These are phyloP conservation scores for Eretmochelys imbricata DNA, from an alignment of 2,113 vertebrate genomes.

Conservation along the genomic window DNA sequence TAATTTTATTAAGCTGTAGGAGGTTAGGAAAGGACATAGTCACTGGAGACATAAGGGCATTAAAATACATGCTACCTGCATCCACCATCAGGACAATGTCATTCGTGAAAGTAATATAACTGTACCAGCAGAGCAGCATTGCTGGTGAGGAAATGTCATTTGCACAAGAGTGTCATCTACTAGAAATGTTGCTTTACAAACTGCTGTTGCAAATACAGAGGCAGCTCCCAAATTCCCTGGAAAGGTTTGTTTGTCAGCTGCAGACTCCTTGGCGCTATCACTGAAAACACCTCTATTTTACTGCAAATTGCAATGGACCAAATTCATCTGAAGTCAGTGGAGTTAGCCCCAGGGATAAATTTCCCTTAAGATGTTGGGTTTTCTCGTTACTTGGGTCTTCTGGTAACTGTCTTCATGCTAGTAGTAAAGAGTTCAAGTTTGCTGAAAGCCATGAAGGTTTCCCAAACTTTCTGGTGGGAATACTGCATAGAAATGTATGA, in stretches of 20 bases:
- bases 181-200: background rate
- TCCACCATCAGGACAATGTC: background rate
- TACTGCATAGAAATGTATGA: background rate
- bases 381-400: background rate
- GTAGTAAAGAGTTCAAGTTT: background rate
- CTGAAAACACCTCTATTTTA: background rate
- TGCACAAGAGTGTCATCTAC: background rate
- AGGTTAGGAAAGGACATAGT: background rate
- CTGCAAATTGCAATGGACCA: background rate
- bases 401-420: background rate
- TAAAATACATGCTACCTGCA: background rate
- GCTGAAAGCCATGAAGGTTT: background rate
- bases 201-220: background rate
- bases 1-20: constrained; percentile 12
- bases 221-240: background rate
- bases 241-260: background rate
- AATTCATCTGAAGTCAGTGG: background rate
- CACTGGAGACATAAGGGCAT: background rate
- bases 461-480: background rate
- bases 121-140: background rate
- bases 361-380: rapidly evolving
- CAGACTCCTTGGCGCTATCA: background rate
- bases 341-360: background rate
- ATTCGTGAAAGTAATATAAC: background rate
- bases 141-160: background rate